Percentiles rank a stretch among this genome's conserved stretches.
Conservation (phyloP, 1,140 invertebrate genomes). For the Battus philenor region DNA sequence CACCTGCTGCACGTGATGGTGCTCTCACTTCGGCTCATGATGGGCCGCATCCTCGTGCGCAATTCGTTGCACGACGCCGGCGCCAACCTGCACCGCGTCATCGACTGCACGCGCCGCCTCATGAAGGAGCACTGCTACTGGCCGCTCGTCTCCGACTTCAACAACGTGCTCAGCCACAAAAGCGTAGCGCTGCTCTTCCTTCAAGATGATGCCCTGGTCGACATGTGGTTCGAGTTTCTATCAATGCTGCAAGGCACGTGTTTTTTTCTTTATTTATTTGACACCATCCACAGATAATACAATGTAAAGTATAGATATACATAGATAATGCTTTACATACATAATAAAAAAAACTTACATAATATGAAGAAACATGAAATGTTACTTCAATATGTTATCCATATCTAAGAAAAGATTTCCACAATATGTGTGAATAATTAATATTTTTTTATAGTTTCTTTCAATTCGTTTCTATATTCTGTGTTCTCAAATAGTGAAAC, state of each 20-base stretch:
- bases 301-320: no score
- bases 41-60: slow-evolving; percentile 91
- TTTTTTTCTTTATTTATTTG: not conserved
- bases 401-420: no score
- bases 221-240: slow-evolving; percentile 96
- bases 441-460: no score
- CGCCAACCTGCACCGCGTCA: slow-evolving; percentile 92
- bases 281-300: no score
- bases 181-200: slow-evolving; percentile 94
- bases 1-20: slow-evolving; percentile 96
- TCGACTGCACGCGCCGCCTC: slow-evolving; percentile 92
- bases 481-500: no score
- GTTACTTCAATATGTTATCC: no score
- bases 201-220: slow-evolving; percentile 88
- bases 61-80: slow-evolving; percentile 89
- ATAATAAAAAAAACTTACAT: no score
- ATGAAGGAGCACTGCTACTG: slow-evolving; percentile 99
- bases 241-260: slow-evolving; percentile 93
- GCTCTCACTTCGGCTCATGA: slow-evolving; percentile 94
- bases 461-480: no score
- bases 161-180: slow-evolving; percentile 96
- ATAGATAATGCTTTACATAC: no score
- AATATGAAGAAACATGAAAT: no score
- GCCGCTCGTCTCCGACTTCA: slow-evolving; percentile 97
- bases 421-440: no score